Conservation (phyloP, 1,140 invertebrate species). For the Cyclina sinensis region DNA sequence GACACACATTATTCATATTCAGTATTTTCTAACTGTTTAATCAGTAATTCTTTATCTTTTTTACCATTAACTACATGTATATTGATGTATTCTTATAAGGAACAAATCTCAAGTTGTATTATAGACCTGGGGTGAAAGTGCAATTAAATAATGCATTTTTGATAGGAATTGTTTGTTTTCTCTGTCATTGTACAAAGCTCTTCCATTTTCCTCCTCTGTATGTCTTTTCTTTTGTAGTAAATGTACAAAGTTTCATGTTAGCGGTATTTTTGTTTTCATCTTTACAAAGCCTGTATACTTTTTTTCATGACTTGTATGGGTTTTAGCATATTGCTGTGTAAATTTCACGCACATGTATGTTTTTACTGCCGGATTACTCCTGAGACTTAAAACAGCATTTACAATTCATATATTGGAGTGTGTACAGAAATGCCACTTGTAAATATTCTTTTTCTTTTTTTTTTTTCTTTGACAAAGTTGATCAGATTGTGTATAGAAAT, state of each 20-base stretch:
- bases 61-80: too few relatives aligned
- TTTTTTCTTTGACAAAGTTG: neutral
- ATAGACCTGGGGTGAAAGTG: neutral
- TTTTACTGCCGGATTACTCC: neutral
- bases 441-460: neutral
- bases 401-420: neutral
- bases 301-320: neutral
- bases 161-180: neutral
- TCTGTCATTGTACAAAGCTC: neutral
- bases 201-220: neutral
- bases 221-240: neutral
- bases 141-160: slow-evolving; percentile 1
- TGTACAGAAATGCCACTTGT: neutral
- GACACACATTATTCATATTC: neutral
- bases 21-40: neutral
- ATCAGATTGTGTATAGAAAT: slow-evolving; percentile 1
- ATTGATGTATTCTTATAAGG: neutral
- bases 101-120: slow-evolving; percentile 3
- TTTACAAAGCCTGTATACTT: neutral
- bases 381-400: neutral
- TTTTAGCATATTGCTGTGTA: slow-evolving; percentile 11
- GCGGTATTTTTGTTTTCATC: neutral
- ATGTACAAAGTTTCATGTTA: slow-evolving; percentile 11
- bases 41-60: too few relatives aligned
- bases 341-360: slow-evolving; percentile 4